Conservation (phyloP, 2,113 vertebrate genomes). For the Lutjanus erythropterus region DNA sequence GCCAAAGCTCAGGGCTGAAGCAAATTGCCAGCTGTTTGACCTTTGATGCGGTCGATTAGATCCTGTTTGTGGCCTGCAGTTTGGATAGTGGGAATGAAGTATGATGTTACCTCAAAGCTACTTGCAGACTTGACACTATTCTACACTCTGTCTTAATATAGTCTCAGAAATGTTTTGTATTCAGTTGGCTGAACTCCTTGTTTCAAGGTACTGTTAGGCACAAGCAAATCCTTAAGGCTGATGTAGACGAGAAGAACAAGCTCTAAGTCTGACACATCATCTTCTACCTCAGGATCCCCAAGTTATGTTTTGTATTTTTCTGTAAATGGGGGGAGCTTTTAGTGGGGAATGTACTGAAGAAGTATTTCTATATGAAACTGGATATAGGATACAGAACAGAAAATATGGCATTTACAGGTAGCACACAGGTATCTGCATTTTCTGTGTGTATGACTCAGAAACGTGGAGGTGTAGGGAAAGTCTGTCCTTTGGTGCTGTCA, state of each 20-base stretch:
- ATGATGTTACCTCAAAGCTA: not conserved
- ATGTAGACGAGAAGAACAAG: not conserved
- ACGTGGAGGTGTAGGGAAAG: slow-evolving; percentile 22
- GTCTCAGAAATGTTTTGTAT: not conserved
- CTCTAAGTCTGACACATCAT: not conserved
- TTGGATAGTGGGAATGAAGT: not conserved
- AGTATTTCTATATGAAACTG: not conserved
- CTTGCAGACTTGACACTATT: slow-evolving; percentile 6
- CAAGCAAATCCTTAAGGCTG: not conserved
- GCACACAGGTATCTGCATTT: slow-evolving; percentile 5
- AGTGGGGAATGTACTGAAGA: not conserved
- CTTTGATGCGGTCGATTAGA: slow-evolving; percentile 9
- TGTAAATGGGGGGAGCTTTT: not conserved
- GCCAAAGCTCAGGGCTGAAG: slow-evolving; percentile 16
- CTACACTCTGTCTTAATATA: slow-evolving; percentile 23
- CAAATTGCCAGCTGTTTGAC: slow-evolving; percentile 16
- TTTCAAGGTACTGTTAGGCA: not conserved
- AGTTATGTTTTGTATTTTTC: not conserved
- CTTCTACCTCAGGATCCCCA: not conserved
- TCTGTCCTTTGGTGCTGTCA: not conserved
- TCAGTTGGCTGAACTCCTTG: not conserved
- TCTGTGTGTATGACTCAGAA: slow-evolving; percentile 5
- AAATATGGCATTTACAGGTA: not conserved
- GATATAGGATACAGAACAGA: not conserved
- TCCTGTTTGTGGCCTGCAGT: slow-evolving; percentile 13